These are phyloP conservation scores for Syrrhaptes paradoxus DNA, from an alignment of 2,113 vertebrate genomes.

Conservation along the genomic window DNA sequence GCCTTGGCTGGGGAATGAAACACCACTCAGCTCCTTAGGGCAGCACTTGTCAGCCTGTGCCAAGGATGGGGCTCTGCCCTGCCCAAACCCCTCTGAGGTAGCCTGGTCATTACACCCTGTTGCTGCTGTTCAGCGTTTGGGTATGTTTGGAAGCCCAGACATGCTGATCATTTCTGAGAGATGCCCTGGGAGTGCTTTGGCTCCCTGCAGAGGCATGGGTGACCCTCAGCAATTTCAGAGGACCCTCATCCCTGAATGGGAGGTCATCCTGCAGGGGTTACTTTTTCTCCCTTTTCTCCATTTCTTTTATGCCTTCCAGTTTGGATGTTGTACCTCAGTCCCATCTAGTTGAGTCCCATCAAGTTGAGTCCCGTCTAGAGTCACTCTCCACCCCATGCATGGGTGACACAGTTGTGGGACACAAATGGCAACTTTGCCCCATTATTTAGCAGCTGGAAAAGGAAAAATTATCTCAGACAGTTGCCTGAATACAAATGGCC, in stretches of 20 bases:
- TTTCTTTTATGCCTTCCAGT: background rate
- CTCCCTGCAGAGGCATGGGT: background rate
- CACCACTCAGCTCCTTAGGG: accelerated
- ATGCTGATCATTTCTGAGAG: background rate
- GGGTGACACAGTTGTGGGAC: background rate
- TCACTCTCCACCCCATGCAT: background rate
- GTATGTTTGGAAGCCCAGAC: background rate
- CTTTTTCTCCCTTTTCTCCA: background rate
- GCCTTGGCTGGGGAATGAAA: background rate
- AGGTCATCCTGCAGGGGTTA: background rate
- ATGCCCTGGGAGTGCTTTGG: background rate
- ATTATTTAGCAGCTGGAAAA: conserved; percentile 5
- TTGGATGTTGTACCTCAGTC: background rate
- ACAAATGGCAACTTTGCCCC: background rate
- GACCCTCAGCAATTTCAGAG: background rate
- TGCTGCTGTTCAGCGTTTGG: background rate
- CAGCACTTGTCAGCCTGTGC: accelerated
- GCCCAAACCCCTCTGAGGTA: background rate
- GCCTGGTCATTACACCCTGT: background rate
- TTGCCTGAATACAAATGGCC: background rate
- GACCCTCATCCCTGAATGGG: background rate
- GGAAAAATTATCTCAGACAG: background rate
- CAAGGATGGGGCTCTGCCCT: background rate
- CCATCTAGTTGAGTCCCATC: background rate
- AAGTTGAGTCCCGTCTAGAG: background rate